These are phyloP conservation scores for Pycnomerus fuliginosus DNA, from an alignment of 2,888 invertebrate genomes.

Conservation along the genomic window DNA sequence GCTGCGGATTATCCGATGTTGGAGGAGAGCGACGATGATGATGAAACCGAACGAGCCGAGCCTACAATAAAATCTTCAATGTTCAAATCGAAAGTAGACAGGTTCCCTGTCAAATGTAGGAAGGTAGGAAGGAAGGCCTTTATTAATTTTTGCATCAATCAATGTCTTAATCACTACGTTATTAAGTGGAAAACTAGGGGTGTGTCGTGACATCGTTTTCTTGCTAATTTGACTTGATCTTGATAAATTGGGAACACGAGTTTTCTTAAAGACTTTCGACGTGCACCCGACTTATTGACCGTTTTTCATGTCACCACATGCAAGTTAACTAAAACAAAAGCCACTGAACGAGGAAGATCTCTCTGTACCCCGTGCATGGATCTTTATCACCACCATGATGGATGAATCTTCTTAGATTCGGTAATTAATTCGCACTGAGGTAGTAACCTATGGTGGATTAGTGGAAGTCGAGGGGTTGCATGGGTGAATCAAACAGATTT, in stretches of 20 bases:
- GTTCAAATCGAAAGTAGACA: constrained; percentile 1
- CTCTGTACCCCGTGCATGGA: no score
- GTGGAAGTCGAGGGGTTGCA: no score
- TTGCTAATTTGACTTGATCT: constrained; percentile 22
- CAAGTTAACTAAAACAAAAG: no score
- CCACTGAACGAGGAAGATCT: no score
- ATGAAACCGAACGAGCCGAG: background rate
- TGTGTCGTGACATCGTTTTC: constrained; percentile 11
- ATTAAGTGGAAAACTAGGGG: constrained; percentile 19
- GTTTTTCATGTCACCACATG: no score
- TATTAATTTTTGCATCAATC: constrained; percentile 7
- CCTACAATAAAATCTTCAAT: constrained; percentile 10
- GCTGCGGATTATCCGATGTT: constrained; percentile 34
- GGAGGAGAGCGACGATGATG: background rate
- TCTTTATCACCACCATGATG: no score
- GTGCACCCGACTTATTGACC: no score
- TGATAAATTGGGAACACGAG: constrained; percentile 13
- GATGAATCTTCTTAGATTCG: no score
- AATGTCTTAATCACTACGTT: constrained; percentile 23
- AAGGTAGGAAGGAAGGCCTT: background rate
- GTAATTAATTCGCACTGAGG: no score
- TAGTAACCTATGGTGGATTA: no score
- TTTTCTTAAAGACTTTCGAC: no score
- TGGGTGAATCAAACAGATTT: no score
- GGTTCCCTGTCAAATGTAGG: background rate